Evolutionary conservation across 2,888 invertebrate species (phyloP).

Genomic region (Tanytarsus gracilentus): DNA sequence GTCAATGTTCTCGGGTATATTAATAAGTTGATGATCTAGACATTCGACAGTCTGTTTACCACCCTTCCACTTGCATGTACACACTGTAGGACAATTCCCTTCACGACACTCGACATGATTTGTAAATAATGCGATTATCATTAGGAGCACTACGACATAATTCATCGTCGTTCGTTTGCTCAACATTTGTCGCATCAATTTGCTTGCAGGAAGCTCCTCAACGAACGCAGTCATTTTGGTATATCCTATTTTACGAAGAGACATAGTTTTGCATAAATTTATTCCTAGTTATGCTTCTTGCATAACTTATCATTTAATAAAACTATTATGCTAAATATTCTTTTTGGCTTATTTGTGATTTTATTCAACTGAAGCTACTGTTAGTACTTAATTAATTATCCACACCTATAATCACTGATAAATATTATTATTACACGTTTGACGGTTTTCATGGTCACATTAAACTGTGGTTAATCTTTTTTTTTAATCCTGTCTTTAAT

Average conservation of each 20-base stretch:
- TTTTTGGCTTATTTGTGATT: no score
- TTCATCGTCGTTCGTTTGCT: not conserved
- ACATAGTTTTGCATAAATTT: not conserved
- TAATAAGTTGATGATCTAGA: constrained; percentile 69
- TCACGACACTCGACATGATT: constrained; percentile 37
- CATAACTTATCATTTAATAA: no score
- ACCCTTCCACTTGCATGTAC: constrained; percentile 88
- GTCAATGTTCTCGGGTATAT: constrained; percentile 77
- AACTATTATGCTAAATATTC: no score
- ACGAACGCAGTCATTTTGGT: constrained; percentile 16
- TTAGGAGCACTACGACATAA: constrained; percentile 21
- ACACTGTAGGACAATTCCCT: constrained; percentile 63
- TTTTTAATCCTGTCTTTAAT: no score
- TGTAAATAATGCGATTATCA: constrained; percentile 19
- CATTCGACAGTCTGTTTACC: constrained; percentile 91
- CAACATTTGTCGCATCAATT: constrained; percentile 17
- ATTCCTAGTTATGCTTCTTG: no score
- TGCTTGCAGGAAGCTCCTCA: constrained; percentile 20
- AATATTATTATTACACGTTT: no score
- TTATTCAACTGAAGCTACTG: no score
- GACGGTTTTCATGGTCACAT: no score
- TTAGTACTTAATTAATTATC: no score
- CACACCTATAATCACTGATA: no score
- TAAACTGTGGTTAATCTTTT: no score
- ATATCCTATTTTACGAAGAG: constrained; percentile 20